Conservation (phyloP, 2,888 invertebrate species). For the Agriopis aurantiaria region DNA sequence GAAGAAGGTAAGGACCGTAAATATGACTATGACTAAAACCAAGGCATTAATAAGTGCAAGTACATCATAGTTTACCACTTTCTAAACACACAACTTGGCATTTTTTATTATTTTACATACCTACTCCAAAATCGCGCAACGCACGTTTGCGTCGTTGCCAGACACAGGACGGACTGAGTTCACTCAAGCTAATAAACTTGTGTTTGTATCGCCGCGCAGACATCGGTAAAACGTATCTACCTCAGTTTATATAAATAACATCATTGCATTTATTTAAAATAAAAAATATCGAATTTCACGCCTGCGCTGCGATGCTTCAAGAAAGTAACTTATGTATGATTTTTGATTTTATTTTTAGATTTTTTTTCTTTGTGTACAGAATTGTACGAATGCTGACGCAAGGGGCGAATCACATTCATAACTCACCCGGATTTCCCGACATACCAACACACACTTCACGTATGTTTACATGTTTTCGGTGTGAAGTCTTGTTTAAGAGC, state of each 20-base stretch:
- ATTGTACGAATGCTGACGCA: conserved; percentile 79
- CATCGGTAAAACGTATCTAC: too few relatives aligned
- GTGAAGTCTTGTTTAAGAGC: conserved; percentile 29
- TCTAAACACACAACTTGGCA: too few relatives aligned
- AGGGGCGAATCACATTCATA: conserved; percentile 61
- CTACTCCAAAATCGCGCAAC: too few relatives aligned
- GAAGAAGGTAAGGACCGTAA: conserved; percentile 72
- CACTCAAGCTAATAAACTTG: too few relatives aligned
- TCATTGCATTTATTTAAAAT: too few relatives aligned
- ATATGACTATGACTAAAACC: too few relatives aligned
- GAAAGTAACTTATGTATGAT: neutral
- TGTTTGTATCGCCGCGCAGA: too few relatives aligned
- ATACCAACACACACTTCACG: conserved; percentile 63
- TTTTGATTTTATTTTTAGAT: conserved; percentile 21
- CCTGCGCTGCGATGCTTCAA: neutral
- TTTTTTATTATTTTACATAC: too few relatives aligned
- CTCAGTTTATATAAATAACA: too few relatives aligned
- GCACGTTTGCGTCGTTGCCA: too few relatives aligned
- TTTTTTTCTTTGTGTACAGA: conserved; percentile 74
- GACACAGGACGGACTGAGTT: too few relatives aligned
- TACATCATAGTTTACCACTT: neutral
- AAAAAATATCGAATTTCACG: too few relatives aligned
- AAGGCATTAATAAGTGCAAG: neutral
- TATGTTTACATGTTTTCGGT: conserved; percentile 39
- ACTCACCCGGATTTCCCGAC: conserved; percentile 67